Percentiles rank a stretch among this genome's conserved stretches.
phyloP scores from a whole-genome alignment of 1,140 invertebrate genomes.

The Habropoda laboriosa region DNA sequence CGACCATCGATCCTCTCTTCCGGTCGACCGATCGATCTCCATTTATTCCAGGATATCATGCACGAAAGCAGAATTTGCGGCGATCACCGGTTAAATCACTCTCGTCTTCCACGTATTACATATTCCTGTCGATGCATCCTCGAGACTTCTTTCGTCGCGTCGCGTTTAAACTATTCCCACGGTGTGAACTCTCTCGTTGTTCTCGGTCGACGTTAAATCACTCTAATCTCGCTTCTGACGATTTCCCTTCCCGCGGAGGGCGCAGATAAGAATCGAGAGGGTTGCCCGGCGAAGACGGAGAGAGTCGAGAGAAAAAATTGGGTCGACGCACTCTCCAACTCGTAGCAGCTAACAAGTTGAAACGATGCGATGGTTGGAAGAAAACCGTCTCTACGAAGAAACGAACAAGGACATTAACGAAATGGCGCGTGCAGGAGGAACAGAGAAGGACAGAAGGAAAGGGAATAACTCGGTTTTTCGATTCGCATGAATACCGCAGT shows the following conservation, averaged over 20 bases:
- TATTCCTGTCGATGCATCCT: too few species aligned
- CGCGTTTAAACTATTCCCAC: too few species aligned
- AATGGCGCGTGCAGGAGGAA: not conserved
- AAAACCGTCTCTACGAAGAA: not conserved
- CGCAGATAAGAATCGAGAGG: constrained; percentile 11
- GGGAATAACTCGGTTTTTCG: constrained; percentile 54
- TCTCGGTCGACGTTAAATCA: constrained; percentile 7
- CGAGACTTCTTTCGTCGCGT: too few species aligned
- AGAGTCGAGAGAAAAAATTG: constrained; percentile 12
- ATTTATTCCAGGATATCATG: not conserved
- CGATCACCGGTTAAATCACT: too few species aligned
- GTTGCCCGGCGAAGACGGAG: too few species aligned
- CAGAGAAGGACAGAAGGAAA: not conserved
- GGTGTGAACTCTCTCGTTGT: too few species aligned
- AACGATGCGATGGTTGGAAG: too few species aligned
- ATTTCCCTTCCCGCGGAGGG: not conserved
- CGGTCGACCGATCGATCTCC: constrained; percentile 7
- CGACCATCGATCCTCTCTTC: not conserved
- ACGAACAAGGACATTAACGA: not conserved
- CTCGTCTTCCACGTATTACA: too few species aligned
- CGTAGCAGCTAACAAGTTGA: too few species aligned
- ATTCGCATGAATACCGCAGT: constrained; percentile 73
- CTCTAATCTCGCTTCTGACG: constrained; percentile 3
- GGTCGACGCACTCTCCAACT: not conserved
- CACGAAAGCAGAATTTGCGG: not conserved